Base-by-base conservation (phyloP, 2,888 invertebrate genomes). In the Amphipoea oculea region DNA sequence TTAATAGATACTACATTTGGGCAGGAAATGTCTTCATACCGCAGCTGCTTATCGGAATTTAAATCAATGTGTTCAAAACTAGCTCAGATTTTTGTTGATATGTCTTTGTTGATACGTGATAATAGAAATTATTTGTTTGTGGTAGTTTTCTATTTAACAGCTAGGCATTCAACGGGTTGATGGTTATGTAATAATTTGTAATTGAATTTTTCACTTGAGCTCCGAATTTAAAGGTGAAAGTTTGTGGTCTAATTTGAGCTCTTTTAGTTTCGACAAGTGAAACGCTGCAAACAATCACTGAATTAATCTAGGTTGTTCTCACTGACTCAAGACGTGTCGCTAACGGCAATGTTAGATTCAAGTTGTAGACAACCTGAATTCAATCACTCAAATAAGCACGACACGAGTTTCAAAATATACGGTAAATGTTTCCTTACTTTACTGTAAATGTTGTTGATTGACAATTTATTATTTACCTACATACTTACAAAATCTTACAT, bases 21-120 rank as follows among this genome's bases (percentile, higher is more conserved):
- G 84, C 91, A 93, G 92, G 93, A 94, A 94, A 93, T 91, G 91
- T 93, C 93, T 93, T 92, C 91, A 92, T 92, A 90, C 90, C 90
- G 78, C 81, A 85, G 78, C 83, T 79, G 86, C 87, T 89, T 91
- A 93, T 92, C 91, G 85, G 81, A 85, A 87, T 89, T 87, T 86
- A 85, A 90, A 92, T 92, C 90, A 87, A 88, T 86, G 76, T 68
- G 45, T 77, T 40, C 40, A 40, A 40, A 84, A 87, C 85, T 85
- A 82, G 85, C 83, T 76, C 84, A 85, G 48, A 85, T 86, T 88
- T 86, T 81, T 86, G 45, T 45, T 45, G 45, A 9, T 45, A 82
- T 83, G 73, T 79, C 73, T 84, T 69, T 83, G 75, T 83, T 73
- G 79, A 79, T 83, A 78, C 60, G 73, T 82, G 72, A 74, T 77